Evolutionary conservation across 1,140 invertebrate species (phyloP).

Genomic region (Bombus affinis): DNA sequence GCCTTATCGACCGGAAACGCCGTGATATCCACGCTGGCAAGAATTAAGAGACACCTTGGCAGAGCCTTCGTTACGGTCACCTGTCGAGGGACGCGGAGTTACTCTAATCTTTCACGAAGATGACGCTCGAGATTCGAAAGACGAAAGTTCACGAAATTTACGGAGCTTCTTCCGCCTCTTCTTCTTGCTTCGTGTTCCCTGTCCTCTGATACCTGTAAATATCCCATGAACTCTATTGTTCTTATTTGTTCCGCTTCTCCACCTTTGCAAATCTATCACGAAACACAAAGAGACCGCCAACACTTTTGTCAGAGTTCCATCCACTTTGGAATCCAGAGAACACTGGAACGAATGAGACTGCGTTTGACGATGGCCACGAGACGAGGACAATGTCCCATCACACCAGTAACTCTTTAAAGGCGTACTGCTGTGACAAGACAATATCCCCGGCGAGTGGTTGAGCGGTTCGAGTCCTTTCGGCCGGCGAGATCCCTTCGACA

Average conservation of each 20-base stretch:
- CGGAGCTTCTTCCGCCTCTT: no score
- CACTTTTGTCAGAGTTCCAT: not conserved
- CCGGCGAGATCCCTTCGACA: no score
- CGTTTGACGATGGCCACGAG: constrained; percentile 68
- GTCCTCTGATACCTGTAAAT: not conserved
- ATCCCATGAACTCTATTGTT: not conserved
- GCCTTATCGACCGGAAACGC: constrained; percentile 77
- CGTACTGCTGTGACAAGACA: constrained; percentile 97
- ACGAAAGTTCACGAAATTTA: not conserved
- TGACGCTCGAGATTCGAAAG: not conserved
- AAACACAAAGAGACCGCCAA: not conserved
- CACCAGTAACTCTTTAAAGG: constrained; percentile 89
- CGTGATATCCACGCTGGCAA: constrained; percentile 44
- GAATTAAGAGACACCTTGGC: constrained; percentile 12
- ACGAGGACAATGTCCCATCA: constrained; percentile 91
- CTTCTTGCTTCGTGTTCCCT: not conserved
- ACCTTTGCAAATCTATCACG: not conserved
- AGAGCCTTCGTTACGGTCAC: constrained; percentile 15
- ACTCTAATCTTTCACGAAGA: not conserved
- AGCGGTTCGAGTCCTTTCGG: no score
- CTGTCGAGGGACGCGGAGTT: not conserved
- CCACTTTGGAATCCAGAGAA: not conserved
- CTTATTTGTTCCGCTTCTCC: not conserved
- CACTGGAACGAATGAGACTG: not conserved
- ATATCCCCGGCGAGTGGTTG: constrained; percentile 87